Base-by-base conservation (phyloP, 35 echinoderm and acorn worm species). In the Apostichopus californicus region DNA sequence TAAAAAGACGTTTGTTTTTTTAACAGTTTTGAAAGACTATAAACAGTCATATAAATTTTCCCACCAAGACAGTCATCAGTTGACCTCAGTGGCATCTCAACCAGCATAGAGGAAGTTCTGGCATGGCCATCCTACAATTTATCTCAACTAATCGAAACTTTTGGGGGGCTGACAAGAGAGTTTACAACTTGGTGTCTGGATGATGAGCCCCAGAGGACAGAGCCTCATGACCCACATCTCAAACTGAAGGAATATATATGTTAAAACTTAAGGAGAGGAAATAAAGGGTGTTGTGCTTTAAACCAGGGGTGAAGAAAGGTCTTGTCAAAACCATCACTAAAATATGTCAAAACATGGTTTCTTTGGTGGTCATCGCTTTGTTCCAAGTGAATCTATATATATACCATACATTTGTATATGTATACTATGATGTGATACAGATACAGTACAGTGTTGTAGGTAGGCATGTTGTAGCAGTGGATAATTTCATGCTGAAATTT, bases 291-390 rank as follows among this genome's bases (percentile, higher is more conserved):
- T 22, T 75, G 71, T 6, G 7, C 71, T 22, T 20, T 7, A 75
- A 75, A 75, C 21, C 6, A 18, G 17, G 20, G 71, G 20, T 75
- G 71, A 75, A 75, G 71, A 75, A 75, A 75, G 71, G 71, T 21
- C 71, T 75, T 75, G 71, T 75, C 71, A 75, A 75, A 75, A 75
- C 71, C 4, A 75, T 75, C 71, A 75, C 71, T 75, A 22, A 75
- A 75, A 20, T 75, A 75, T 75, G 17, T 75, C 71, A 75, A 75
- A 75, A 75, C 71, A 75, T 18, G 2, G 5, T 7, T 8, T n/a
- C 17, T n/a, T 75, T 7, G 17, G n/a, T 18, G 71, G 15, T 18
- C 71, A 75, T n/a, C 5, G 21, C 71, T 75, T 75, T 75, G 71
- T 75, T 75, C 17, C n/a, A 3, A 75, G 20, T 46, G 34, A 46